These are phyloP conservation scores for Bos javanicus DNA, from an alignment of 2,113 vertebrate genomes.

Conservation along the genomic window DNA sequence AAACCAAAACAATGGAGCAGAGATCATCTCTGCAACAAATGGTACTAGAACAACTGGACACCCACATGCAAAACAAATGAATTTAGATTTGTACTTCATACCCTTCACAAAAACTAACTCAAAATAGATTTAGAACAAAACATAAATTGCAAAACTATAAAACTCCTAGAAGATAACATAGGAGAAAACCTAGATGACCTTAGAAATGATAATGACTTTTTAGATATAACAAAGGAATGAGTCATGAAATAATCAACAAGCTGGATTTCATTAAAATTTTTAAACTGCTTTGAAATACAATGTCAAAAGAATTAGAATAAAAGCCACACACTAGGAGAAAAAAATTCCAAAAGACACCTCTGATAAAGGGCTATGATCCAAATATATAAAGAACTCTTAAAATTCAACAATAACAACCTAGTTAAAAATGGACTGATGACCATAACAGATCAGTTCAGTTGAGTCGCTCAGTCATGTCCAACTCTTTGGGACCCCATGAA, in stretches of 20 bases:
- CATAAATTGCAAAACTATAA: background rate
- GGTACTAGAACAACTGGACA: background rate
- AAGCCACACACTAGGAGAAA: background rate
- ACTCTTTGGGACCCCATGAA: background rate
- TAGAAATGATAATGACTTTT: background rate
- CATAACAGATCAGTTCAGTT: background rate
- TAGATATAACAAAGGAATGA: background rate
- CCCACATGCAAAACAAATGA: background rate
- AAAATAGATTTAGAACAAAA: background rate
- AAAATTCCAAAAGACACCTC: background rate
- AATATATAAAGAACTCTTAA: background rate
- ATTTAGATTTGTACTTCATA: background rate
- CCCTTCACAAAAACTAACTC: background rate
- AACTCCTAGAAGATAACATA: background rate
- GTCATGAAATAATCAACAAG: background rate
- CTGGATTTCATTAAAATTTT: background rate
- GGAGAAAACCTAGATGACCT: background rate
- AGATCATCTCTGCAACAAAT: background rate
- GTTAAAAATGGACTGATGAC: background rate
- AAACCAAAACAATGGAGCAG: background rate
- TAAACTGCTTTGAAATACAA: background rate
- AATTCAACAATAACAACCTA: background rate
- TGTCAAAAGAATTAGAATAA: background rate
- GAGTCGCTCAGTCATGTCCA: accelerated
- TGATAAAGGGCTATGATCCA: background rate